Conservation (phyloP, 2,888 invertebrate genomes). For the Cecidostiba fungosa region DNA sequence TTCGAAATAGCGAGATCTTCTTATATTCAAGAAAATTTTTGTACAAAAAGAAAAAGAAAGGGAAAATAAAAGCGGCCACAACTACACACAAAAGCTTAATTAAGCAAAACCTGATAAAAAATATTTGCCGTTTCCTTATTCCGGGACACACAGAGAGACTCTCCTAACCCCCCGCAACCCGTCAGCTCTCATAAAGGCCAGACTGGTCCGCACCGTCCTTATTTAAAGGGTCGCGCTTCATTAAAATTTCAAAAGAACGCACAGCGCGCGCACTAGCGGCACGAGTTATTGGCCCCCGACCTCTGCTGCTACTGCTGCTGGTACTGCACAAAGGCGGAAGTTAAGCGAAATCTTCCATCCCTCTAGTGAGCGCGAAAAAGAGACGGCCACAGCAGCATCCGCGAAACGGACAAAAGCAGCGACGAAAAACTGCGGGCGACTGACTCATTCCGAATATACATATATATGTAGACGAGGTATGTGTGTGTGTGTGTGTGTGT, state of each 20-base stretch:
- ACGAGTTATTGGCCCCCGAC: constrained; percentile 5
- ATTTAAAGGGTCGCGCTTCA: constrained; percentile 26
- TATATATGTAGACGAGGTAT: too few species aligned
- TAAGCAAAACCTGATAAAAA: constrained; percentile 6
- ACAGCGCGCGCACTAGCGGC: neutral
- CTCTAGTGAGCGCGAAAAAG: neutral
- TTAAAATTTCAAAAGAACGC: constrained; percentile 24
- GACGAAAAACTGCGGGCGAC: neutral
- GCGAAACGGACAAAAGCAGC: neutral
- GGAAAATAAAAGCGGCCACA: neutral
- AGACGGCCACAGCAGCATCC: neutral
- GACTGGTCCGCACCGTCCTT: neutral
- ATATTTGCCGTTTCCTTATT: constrained; percentile 17
- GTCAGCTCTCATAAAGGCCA: constrained; percentile 23
- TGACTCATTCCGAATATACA: neutral
- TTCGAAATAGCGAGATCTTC: neutral
- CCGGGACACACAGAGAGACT: neutral
- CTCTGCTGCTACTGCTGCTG: neutral
- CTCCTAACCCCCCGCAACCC: neutral
- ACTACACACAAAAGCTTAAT: neutral
- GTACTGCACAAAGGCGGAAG: neutral
- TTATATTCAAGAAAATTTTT: neutral
- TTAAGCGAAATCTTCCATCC: constrained; percentile 13
- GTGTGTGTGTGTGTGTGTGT: too few species aligned
- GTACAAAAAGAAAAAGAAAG: neutral